Evolutionary conservation across 2,797 vertebrate species (phyloP), one percentile per base, ranked within the genome.

Genomic region (Hypotaenidia philippensis): DNA sequence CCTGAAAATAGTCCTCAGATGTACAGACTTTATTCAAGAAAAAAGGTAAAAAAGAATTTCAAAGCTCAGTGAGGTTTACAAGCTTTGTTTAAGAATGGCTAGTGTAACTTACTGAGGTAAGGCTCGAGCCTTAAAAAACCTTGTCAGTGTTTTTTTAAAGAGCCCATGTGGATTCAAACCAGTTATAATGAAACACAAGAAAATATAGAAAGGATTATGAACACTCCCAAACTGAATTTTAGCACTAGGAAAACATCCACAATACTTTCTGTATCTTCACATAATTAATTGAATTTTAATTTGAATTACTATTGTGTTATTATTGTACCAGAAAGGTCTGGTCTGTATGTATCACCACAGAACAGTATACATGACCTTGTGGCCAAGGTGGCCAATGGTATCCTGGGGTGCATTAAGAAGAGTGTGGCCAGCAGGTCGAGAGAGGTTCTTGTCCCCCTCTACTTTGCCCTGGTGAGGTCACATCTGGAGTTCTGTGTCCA

Each of bases 31-130:
- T 85, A 79, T 45, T 91, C 94, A 90, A 36, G 36, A 36, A 36
- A 36, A 36, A 36, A 36, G 36, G 18, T 75, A 44, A 74, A 95
- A 92, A 83, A 63, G 5, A 66, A 92, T 89, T 91, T 83, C 50
- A 74, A 52, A 76, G 34, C 10, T 26, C 7, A 80, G 2, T 87
- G 56, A 78, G 75, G 50, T 75, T 96, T 94, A 75, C 25, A 79
- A 36, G 13, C 27, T 72, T 74, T 91, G 38, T 40, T 96, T 87
- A 18, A 56, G 9, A 57, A 26, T 50, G 47, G 26, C 49, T 85
- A 38, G 66, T 84, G 81, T 63, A n/a, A 38, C 29, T 96, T 55
- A n/a, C 56, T 94, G 76, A 83, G 96, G 36, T 88, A 93, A 96
- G 96, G 13, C n/a, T 93, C 32, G 26, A 82, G 69, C 34, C 88